These are phyloP conservation scores for Lycaon pictus DNA, from an alignment of 2,113 vertebrate species.

Conservation along the genomic window DNA sequence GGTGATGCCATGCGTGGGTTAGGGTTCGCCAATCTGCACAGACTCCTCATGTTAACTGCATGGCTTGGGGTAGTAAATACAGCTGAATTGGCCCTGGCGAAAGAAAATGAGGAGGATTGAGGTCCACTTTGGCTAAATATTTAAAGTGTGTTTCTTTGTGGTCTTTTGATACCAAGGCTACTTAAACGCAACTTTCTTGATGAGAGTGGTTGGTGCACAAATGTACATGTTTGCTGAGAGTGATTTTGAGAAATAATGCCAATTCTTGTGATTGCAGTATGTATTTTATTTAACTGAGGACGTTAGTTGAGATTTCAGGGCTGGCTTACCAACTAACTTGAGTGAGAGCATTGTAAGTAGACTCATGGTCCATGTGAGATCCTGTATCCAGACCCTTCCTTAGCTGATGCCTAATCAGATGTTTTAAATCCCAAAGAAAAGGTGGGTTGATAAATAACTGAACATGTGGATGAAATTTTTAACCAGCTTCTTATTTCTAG, in stretches of 20 bases:
- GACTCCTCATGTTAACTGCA: background rate
- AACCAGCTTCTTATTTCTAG: background rate
- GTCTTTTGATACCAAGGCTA: background rate
- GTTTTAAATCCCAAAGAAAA: background rate
- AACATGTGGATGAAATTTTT: background rate
- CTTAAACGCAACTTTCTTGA: background rate
- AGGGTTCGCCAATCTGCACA: too few relatives aligned
- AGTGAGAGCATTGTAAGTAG: background rate
- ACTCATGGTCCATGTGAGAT: background rate
- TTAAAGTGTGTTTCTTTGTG: background rate
- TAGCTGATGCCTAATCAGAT: background rate
- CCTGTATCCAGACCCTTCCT: background rate
- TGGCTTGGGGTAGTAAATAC: background rate
- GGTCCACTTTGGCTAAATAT: background rate
- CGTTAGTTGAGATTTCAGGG: background rate
- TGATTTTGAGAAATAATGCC: background rate
- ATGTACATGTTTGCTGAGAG: background rate
- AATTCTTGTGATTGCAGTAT: background rate
- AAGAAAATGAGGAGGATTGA: background rate
- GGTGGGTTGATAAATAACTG: conserved; percentile 22
- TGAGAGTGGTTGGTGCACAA: background rate
- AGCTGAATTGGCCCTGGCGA: background rate
- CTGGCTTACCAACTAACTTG: background rate
- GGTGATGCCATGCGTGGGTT: background rate
- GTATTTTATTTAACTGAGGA: background rate